Conservation (phyloP, 1,140 invertebrate species). For the Rhizoglyphus robini region DNA sequence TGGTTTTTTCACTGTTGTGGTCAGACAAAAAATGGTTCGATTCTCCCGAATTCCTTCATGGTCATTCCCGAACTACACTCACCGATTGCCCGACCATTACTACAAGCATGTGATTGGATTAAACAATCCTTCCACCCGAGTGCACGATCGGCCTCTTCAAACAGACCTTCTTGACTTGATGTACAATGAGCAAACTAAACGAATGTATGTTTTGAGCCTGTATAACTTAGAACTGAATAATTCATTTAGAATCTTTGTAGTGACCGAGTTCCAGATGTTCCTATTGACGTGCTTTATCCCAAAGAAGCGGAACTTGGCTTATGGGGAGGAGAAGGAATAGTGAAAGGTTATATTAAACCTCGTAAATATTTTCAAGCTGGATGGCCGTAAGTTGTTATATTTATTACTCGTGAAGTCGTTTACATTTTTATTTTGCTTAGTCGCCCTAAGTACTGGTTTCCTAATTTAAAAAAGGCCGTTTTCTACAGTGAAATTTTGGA, state of each 20-base stretch:
- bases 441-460: slow-evolving; percentile 59
- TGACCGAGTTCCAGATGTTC: slow-evolving; percentile 53
- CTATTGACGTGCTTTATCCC: slow-evolving; percentile 61
- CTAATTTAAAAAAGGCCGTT: slow-evolving; percentile 56
- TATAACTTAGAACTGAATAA: slow-evolving; percentile 22
- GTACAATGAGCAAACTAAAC: slow-evolving; percentile 25
- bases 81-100: slow-evolving; percentile 59
- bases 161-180: slow-evolving; percentile 39
- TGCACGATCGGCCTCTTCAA: slow-evolving; percentile 66
- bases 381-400: slow-evolving; percentile 11
- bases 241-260: slow-evolving; percentile 31
- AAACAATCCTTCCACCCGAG: slow-evolving; percentile 51
- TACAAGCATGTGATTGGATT: slow-evolving; percentile 76
- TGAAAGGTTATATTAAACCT: slow-evolving; percentile 66
- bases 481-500: slow-evolving; percentile 87
- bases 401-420: background rate
- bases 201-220: slow-evolving; percentile 15
- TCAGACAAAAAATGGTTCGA: background rate
- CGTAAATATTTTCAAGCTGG: slow-evolving; percentile 18
- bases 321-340: slow-evolving; percentile 90
- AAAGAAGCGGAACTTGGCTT: slow-evolving; percentile 67
- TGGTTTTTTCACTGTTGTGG: too few species aligned
- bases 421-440: background rate
- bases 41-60: slow-evolving; percentile 16
- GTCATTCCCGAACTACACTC: slow-evolving; percentile 8